Base-by-base conservation (phyloP, 2,113 vertebrate species). In the Passer montanus region DNA sequence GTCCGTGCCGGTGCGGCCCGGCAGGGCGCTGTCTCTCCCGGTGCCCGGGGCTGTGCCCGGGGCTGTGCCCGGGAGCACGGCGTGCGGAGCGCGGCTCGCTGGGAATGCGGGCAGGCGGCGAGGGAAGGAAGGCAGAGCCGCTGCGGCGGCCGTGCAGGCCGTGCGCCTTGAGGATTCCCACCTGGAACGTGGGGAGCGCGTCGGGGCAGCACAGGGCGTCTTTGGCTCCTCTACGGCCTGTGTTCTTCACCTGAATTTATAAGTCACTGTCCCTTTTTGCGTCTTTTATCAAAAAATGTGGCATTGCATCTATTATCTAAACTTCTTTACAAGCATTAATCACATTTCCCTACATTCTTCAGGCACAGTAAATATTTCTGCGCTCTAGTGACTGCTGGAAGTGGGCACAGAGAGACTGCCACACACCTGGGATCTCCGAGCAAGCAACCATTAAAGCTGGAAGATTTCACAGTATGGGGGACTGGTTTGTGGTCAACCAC, bases 381-480 rank as follows among this genome's bases (percentile, higher is more conserved):
- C 0, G 2, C 70, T 73, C 3, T 5, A 27, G 56, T n/a, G 39
- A 16, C 68, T 23, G 31, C 64, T 58, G 55, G 73, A 56, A 55
- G 28, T 0, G 0, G 43, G 26, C 35, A 20, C 8, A 60, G 80
- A 39, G 50, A 47, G 12, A 30, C 1, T 6, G 35, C 30, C 31
- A 5, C 13, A 3, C 0, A 0, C 41, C 14, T 12, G 37, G 46
- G 37, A 49, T 56, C 46, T 64, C 6, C 0, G 37, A 30, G 27
- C 39, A 47, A 33, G 19, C 8, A 5, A 3, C 63, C 23, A 20
- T 7, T 47, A 56, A 33, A 60, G 59, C 53, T 41, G 24, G 60
- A 53, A n/a, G 31, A 50, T 39, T 15, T 84, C 52, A 28, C 30
- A 18, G 24, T 27, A 8, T 0, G 6, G 69, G 33, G n/a, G 12